A percentile compares a stretch with the other conserved stretches of the same genome.
Evolutionary conservation across 2,113 vertebrate species (phyloP).

Genomic region (Hemibates koningsi): DNA sequence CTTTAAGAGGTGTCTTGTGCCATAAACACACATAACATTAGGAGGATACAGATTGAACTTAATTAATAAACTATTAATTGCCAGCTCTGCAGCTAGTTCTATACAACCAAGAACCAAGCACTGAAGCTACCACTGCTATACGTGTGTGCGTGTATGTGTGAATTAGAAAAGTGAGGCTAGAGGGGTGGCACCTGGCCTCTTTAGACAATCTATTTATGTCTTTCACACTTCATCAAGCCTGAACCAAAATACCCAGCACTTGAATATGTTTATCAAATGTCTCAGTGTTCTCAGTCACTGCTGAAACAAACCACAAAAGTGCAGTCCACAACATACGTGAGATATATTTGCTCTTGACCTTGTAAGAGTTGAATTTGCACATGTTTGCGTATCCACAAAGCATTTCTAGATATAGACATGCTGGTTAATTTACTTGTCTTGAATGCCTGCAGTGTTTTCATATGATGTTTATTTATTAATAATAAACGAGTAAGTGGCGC

Average conservation of each 20-base stretch:
- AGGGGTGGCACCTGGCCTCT: conserved; percentile 36
- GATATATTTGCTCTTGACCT: neutral
- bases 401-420: neutral
- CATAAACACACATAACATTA: neutral
- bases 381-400: neutral
- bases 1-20: neutral
- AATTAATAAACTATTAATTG: neutral
- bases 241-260: conserved; percentile 55
- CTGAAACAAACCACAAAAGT: conserved; percentile 18
- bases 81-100: neutral
- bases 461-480: conserved; percentile 26
- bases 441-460: neutral
- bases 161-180: neutral
- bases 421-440: neutral
- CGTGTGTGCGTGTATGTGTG: neutral
- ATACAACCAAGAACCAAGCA: neutral
- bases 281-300: conserved; percentile 39
- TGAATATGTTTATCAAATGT: conserved; percentile 62
- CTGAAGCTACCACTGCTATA: neutral
- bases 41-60: neutral
- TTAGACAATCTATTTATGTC: conserved; percentile 69
- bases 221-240: conserved; percentile 61
- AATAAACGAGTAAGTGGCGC: conserved; percentile 11
- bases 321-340: neutral
- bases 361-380: neutral